A percentile compares a stretch with the other conserved stretches of the same genome.
These are phyloP conservation scores for Danio rerio DNA, from an alignment of 2,113 vertebrate genomes.

Conservation along the genomic window GRCz12tu NC_133176.1:1542501-1543000, in stretches of 20 bases:
- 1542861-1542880: not conserved
- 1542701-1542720: not conserved
- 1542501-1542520: too few species aligned
- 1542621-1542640: not conserved
- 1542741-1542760: not conserved
- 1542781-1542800: slow-evolving; percentile 26
- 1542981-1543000: not conserved
- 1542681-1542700: not conserved
- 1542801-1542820: not conserved
- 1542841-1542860: not conserved
- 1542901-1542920: slow-evolving; percentile 12
- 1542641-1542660: not conserved
- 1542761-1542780: slow-evolving; percentile 20
- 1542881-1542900: slow-evolving; percentile 27
- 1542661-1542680: not conserved
- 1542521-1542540: too few species aligned
- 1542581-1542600: too few species aligned
- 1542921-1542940: not conserved
- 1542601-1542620: too few species aligned
- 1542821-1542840: slow-evolving; percentile 29
- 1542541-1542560: too few species aligned
- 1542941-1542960: not conserved
- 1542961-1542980: not conserved
- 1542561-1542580: too few species aligned
- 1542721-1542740: not conserved